Percentiles rank a stretch among this genome's conserved stretches.
phyloP scores from a whole-genome alignment of 2,888 invertebrate species.

The Caenorhabditis becei region DNA sequence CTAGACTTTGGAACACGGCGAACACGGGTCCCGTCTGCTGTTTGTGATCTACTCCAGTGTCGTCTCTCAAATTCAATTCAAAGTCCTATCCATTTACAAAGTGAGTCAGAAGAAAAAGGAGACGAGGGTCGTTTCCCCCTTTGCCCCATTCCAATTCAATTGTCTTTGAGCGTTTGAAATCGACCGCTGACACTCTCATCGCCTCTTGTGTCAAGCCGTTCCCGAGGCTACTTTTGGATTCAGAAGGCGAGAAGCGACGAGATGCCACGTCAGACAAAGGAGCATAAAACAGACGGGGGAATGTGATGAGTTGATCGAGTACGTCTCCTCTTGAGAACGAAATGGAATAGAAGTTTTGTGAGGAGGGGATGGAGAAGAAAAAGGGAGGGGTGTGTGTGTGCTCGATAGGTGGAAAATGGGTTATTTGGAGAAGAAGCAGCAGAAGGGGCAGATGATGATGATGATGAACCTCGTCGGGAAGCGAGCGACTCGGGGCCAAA shows the following conservation, averaged over 20 bases:
- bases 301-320: slow-evolving; percentile 38
- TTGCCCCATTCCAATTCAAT: slow-evolving; percentile 41
- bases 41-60: slow-evolving; percentile 7
- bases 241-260: background rate
- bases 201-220: background rate
- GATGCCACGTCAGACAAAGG: slow-evolving; percentile 19
- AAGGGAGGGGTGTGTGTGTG: slow-evolving; percentile 27
- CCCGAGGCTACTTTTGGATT: slow-evolving; percentile 1
- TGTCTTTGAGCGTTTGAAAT: slow-evolving; percentile 58
- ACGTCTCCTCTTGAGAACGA: slow-evolving; percentile 23
- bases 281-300: slow-evolving; percentile 12
- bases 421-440: slow-evolving; percentile 44
- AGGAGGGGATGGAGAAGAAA: slow-evolving; percentile 18
- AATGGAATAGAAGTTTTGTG: slow-evolving; percentile 43
- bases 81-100: slow-evolving; percentile 57
- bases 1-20: background rate
- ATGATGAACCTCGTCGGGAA: slow-evolving; percentile 56
- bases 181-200: slow-evolving; percentile 24
- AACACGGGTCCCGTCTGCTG: background rate
- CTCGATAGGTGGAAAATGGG: slow-evolving; percentile 58
- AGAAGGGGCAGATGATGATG: slow-evolving; percentile 51
- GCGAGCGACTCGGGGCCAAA: slow-evolving; percentile 37
- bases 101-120: slow-evolving; percentile 22
- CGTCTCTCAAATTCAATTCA: slow-evolving; percentile 42
- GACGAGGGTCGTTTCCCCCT: background rate